Conservation (phyloP, 2,888 invertebrate genomes). For the Eubasilissa splendida region DNA sequence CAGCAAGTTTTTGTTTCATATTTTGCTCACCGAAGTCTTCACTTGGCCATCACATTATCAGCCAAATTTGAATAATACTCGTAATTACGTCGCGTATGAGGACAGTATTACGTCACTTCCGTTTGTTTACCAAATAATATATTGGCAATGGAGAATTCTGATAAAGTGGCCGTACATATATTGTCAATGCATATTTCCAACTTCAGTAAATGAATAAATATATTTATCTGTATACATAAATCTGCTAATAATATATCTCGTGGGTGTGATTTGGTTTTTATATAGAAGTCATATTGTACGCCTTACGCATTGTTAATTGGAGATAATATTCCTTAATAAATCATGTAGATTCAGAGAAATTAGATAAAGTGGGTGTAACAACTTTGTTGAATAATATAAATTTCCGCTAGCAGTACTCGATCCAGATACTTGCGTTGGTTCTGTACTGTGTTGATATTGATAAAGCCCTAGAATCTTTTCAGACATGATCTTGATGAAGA, state of each 20-base stretch:
- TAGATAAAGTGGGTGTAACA: constrained; percentile 35
- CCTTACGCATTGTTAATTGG: constrained; percentile 47
- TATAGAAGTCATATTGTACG: constrained; percentile 36
- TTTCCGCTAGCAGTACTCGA: neutral
- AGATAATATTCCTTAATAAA: constrained; percentile 37
- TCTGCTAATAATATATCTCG: neutral
- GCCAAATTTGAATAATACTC: neutral
- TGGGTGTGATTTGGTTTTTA: constrained; percentile 23
- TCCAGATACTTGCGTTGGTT: neutral
- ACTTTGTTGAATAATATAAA: constrained; percentile 9
- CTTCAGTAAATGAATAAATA: constrained; percentile 2
- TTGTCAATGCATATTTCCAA: constrained; percentile 7
- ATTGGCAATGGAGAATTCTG: constrained; percentile 24
- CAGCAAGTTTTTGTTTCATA: constrained; percentile 12
- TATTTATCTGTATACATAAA: constrained; percentile 18
- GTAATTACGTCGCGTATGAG: neutral
- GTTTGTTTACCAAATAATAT: neutral
- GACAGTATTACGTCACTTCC: constrained; percentile 1
- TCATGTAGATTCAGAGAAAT: constrained; percentile 45
- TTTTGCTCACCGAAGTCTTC: constrained; percentile 26
- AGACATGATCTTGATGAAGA: neutral
- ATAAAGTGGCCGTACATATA: neutral
- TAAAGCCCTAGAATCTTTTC: constrained; percentile 22
- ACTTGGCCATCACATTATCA: neutral
- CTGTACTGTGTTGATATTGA: constrained; percentile 19